Conservation (phyloP, 1,140 invertebrate genomes). For the Anastrepha ludens region DNA sequence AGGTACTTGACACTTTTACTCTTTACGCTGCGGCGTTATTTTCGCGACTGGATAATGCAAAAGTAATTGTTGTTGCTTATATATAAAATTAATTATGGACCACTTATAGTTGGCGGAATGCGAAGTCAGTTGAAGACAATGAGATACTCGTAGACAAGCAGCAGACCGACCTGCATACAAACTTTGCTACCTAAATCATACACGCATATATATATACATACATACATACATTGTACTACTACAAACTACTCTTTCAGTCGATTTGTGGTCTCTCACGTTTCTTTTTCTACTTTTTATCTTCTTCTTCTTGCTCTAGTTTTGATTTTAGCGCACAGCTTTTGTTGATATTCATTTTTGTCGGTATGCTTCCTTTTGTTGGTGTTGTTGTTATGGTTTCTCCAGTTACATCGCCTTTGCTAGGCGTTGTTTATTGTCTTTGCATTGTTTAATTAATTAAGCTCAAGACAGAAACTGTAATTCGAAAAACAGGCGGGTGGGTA, state of each 20-base stretch:
- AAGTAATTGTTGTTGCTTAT: conserved; percentile 74
- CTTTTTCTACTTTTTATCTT: not conserved
- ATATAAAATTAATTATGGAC: conserved; percentile 68
- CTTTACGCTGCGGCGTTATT: conserved; percentile 35
- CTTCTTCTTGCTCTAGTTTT: conserved; percentile 47
- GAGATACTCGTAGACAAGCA: not conserved
- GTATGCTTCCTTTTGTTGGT: not conserved
- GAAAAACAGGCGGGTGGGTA: no score
- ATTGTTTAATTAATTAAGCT: conserved; percentile 43
- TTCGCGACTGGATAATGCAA: conserved; percentile 69
- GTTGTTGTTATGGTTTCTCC: conserved; percentile 32
- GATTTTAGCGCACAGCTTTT: conserved; percentile 27
- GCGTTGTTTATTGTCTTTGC: not conserved
- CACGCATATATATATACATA: not conserved
- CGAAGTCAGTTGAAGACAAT: conserved; percentile 35
- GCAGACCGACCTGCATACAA: not conserved
- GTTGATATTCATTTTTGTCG: not conserved
- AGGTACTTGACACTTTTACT: conserved; percentile 19
- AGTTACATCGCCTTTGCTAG: not conserved
- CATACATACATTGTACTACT: not conserved
- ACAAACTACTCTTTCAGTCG: not conserved
- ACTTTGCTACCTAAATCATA: not conserved
- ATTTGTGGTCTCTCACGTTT: not conserved
- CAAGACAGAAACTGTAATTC: not conserved
- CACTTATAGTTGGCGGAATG: conserved; percentile 1